Evolutionary conservation across 2,113 vertebrate species (phyloP), one percentile per base, ranked within the genome.

Genomic region (Cyprinodon brontotheroides): DNA sequence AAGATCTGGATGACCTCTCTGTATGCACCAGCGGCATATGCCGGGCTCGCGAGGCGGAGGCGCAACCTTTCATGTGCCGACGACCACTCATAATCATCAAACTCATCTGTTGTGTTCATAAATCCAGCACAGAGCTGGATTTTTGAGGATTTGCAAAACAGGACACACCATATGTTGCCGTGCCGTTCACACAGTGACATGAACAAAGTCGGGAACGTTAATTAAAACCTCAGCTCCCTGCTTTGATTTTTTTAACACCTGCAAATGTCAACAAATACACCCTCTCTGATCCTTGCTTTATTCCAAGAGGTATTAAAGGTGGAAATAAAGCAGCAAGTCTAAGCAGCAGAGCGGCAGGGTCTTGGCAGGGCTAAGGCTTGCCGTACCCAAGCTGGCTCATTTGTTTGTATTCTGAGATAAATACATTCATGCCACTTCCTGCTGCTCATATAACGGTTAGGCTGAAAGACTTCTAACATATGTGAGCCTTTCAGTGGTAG

Each of bases 141-240:
- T 90, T 77, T 83, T 65, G 62, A 89, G 92, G 90, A 94, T 93
- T 94, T 93, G 85, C 63, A 69, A 80, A 90, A 75, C 71, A 69
- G 53, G 78, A 68, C 22, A 4, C 72, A 72, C 88, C 93, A 93
- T 93, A 93, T 93, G 93, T 82, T 82, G 68, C 82, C 85, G 43
- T 70, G 75, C 74, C 61, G 80, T 65, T 22, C 48, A 50, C 74
- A 20, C 20, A 15, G 43, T 66, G 59, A 41, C 22, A 1, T 20
- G 59, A 79, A 88, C 81, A 91, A 62, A 87, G 72, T 72, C 61
- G 15, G 68, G 70, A 59, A 84, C 89, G 86, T 89, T 90, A 89
- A 93, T 91, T 90, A 90, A 90, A 93, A 83, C 48, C 50, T 73
- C 6, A 57, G 79, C 74, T 59, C 63, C 41, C 70, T 60, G 72